Percentiles rank a stretch among this genome's conserved stretches.
Conservation (phyloP, 2,113 vertebrate species). For the Ptilorrhoa leucosticta region DNA sequence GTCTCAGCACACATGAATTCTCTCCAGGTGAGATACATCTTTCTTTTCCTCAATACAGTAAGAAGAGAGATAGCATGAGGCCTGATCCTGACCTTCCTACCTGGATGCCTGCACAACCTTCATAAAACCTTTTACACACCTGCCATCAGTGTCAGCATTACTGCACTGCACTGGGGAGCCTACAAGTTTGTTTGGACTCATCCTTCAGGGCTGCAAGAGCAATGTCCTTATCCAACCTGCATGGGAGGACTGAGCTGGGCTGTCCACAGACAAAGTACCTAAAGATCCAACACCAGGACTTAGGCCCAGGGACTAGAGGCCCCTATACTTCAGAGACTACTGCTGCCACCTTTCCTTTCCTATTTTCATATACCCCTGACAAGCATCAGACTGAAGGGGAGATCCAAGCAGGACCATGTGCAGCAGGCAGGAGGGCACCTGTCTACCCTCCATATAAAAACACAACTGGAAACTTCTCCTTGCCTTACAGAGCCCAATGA, state of each 20-base stretch:
- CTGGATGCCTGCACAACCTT: neutral
- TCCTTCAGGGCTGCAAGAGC: accelerated
- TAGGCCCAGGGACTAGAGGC: neutral
- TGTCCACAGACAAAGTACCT: neutral
- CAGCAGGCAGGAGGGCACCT: neutral
- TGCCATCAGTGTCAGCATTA: neutral
- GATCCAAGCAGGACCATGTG: neutral
- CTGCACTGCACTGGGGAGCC: neutral
- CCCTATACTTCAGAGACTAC: neutral
- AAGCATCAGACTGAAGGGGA: neutral
- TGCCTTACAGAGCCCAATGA: neutral
- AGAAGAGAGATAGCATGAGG: neutral
- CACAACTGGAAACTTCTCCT: neutral
- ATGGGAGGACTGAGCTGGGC: neutral
- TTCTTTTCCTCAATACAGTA: neutral
- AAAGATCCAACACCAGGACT: neutral
- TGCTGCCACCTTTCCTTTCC: neutral
- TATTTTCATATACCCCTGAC: neutral
- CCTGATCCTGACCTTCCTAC: neutral
- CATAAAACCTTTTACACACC: neutral
- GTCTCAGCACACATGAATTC: accelerated
- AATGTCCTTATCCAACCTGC: neutral
- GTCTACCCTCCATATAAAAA: neutral
- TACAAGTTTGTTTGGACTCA: accelerated
- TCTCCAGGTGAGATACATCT: neutral